These are phyloP conservation scores for Suillia variegata DNA, from an alignment of 2,888 invertebrate species.

Conservation along the genomic window DNA sequence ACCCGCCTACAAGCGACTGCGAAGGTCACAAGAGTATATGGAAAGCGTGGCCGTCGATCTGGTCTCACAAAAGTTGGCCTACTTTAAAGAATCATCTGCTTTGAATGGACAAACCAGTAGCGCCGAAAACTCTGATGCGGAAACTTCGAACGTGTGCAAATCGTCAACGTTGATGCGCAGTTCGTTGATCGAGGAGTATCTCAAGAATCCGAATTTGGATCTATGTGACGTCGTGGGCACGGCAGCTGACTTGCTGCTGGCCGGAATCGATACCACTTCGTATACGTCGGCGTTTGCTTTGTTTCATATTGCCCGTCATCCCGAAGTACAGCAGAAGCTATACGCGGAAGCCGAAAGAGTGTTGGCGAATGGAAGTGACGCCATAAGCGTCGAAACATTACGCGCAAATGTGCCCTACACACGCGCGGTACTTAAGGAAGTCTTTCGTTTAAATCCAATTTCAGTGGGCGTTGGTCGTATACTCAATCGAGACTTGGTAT, in stretches of 20 bases:
- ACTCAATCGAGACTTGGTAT: slow-evolving; percentile 70
- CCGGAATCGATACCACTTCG: slow-evolving; percentile 85
- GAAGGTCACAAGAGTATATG: slow-evolving; percentile 72
- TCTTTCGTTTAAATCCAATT: slow-evolving; percentile 79
- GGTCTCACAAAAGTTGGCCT: slow-evolving; percentile 65
- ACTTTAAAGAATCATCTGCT: slow-evolving; percentile 58
- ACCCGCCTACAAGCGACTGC: slow-evolving; percentile 72
- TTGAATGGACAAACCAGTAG: background rate
- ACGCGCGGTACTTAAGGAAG: slow-evolving; percentile 84
- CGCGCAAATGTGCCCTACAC: slow-evolving; percentile 71
- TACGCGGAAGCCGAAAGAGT: slow-evolving; percentile 68
- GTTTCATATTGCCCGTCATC: slow-evolving; percentile 78
- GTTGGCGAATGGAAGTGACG: slow-evolving; percentile 63
- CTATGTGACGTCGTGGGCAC: slow-evolving; percentile 82
- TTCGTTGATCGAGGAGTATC: slow-evolving; percentile 72
- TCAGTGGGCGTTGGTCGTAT: slow-evolving; percentile 82
- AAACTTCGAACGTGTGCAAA: slow-evolving; percentile 8
- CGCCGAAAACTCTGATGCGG: background rate
- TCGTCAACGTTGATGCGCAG: slow-evolving; percentile 29
- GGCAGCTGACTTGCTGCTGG: slow-evolving; percentile 82
- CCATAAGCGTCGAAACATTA: slow-evolving; percentile 66
- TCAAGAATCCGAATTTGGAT: slow-evolving; percentile 72
- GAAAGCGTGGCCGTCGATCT: slow-evolving; percentile 74
- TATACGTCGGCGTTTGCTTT: slow-evolving; percentile 78
- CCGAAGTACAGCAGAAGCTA: slow-evolving; percentile 70